Base-by-base conservation (phyloP, 2,888 invertebrate species). In the Coenonympha glycerion region DNA sequence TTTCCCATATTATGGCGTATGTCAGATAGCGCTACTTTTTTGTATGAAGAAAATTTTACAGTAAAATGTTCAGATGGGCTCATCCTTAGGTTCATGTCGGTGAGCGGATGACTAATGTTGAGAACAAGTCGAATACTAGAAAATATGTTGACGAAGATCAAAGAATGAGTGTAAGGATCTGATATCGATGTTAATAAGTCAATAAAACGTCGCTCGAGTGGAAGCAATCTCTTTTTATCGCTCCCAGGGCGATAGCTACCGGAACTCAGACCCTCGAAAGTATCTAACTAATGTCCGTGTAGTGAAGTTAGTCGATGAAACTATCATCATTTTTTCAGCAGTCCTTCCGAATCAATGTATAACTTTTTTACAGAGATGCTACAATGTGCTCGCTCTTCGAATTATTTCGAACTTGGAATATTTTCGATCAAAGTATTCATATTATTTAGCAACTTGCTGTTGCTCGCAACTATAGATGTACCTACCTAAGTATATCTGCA, bases 171-270 rank as follows among this genome's bases (percentile, higher is more conserved):
- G 81, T 81, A 79, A 83, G 83, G 82, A 84, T 83, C 82, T 73
- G 82, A 85, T 85, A 84, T 85, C 84, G 83, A 83, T 84, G 84
- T 84, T 85, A 85, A 85, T 85, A 85, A 85, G 85, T 85, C 84
- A 85, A 84, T 85, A 85, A 85, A 85, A 83, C 78, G 84, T 78
- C 79, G 79, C 65, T 73, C 74, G 74, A 81, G 76, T 84, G 76
- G 76, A 85, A 82, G 83, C 84, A 85, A 85, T 85, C 85, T 83
- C 82, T 78, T 85, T 85, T 85, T 84, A 85, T 73, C 80, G 75
- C 80, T 80, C 85, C 79, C 83, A 60, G 60, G 82, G 73, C 78
- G 80, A 76, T 75, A 74, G 77, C 80, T 80, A 74, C 76, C 76
- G 75, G 77, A 72, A 73, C 76, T 73, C 76, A 73, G 77, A n/a